Evolutionary conservation across 2,888 invertebrate species (phyloP), one percentile per base, ranked within the genome.

Genomic region (Escarpia spicata): DNA sequence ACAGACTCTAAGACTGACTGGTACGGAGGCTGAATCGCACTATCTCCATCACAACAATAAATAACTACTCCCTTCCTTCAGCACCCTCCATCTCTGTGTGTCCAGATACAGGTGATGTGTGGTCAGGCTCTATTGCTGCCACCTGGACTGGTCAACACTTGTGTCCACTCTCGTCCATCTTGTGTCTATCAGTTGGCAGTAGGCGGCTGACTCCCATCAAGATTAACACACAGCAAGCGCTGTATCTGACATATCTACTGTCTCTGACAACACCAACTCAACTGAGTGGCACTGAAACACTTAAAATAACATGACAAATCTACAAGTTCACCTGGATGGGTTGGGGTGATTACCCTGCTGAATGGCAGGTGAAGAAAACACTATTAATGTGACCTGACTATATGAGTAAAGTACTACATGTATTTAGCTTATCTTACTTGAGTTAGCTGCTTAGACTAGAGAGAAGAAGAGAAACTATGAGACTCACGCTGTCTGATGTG

Each of bases 31-130:
- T 75, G 75, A 26, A 26, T 75, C 75, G 19, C 75, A 75, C 75
- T 75, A 75, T 75, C 75, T 75, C 75, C 75, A 75, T 75, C 75
- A 75, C 75, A 75, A 75, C 75, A 75, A n/a, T 75, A 75, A 75
- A 75, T 75, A 75, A 75, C n/a, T 26, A 26, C 6, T 15, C 37
- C 6, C 75, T 75, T 75, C 75, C 75, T 75, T 75, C 75, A 26
- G 19, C 75, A 75, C 26, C n/a, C 26, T 75, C 75, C 75, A 26
- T 75, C 75, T n/a, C 15, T 26, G 3, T 26, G 19, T 19, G 75
- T 75, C 26, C 4, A 75, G 75, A 75, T 75, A 75, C 75, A 26
- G 52, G 75, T 75, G 75, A 75, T 4, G 26, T 75, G 75, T 75
- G 75, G 75, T 75, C 75, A 75, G 75, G 15, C n/a, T 75, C 26